Percentiles rank a stretch among this genome's conserved stretches.
Conservation (phyloP, 2,113 vertebrate species). For the Hypocryptadius cinnamomeus region DNA sequence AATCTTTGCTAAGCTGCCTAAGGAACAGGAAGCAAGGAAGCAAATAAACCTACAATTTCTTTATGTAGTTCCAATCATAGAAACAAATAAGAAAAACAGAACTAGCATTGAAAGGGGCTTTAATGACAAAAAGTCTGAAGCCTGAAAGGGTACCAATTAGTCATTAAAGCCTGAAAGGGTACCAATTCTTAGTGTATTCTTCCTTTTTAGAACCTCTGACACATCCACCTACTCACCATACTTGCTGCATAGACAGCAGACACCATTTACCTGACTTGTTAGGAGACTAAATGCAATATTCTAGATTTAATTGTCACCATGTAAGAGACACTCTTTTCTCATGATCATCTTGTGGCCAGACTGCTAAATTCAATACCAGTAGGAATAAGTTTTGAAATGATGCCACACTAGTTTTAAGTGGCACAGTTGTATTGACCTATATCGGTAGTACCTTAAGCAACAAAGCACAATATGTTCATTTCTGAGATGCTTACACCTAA, state of each 20-base stretch:
- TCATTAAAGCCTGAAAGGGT: not conserved
- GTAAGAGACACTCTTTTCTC: not conserved
- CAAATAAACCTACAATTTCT: not conserved
- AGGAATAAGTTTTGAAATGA: not conserved
- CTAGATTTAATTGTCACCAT: not conserved
- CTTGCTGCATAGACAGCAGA: not conserved
- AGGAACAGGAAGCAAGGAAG: not conserved
- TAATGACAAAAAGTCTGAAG: not conserved
- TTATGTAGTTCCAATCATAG: not conserved
- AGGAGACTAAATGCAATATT: not conserved
- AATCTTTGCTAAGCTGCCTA: not conserved
- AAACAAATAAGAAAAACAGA: not conserved
- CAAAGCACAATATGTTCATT: not conserved
- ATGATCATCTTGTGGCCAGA: not conserved
- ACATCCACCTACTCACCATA: not conserved
- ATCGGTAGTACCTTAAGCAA: not conserved
- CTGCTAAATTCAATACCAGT: not conserved
- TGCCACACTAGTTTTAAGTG: not conserved
- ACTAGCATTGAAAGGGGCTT: not conserved
- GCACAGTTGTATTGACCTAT: not conserved
- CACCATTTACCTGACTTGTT: not conserved
- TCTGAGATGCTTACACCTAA: not conserved
- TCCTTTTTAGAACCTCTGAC: not conserved
- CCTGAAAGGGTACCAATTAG: not conserved
- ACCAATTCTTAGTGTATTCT: not conserved